Conservation (phyloP, 2,113 vertebrate species). For the Zeus faber region DNA sequence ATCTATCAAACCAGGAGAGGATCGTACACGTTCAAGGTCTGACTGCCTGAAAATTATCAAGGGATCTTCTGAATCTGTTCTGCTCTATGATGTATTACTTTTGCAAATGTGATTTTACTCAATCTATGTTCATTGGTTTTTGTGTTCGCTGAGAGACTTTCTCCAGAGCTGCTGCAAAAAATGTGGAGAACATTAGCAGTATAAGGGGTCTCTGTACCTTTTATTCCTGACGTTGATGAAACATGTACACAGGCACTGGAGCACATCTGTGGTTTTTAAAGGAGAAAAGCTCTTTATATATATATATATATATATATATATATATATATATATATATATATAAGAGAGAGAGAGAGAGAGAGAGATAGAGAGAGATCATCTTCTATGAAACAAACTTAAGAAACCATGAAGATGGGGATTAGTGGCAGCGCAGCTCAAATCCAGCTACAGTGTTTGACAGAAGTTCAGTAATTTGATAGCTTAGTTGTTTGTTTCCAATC, state of each 20-base stretch:
- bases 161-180: too few species aligned
- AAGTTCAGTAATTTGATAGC: slow-evolving; percentile 44
- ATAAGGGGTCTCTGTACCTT: slow-evolving; percentile 48
- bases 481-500: slow-evolving; percentile 38
- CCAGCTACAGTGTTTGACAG: slow-evolving; percentile 23
- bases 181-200: too few species aligned
- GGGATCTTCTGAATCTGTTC: slow-evolving; percentile 20
- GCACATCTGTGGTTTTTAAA: slow-evolving; percentile 53
- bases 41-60: too few species aligned
- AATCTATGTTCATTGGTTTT: slow-evolving; percentile 44
- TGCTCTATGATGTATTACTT: slow-evolving; percentile 44
- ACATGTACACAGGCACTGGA: slow-evolving; percentile 74
- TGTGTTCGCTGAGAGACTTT: slow-evolving; percentile 39
- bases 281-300: slow-evolving; percentile 31
- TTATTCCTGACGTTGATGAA: slow-evolving; percentile 44
- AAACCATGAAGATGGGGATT: slow-evolving; percentile 26
- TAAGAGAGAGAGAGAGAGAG: too few species aligned
- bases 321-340: too few species aligned
- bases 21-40: too few species aligned
- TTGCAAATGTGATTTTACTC: too few species aligned
- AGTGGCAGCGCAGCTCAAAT: slow-evolving; percentile 20
- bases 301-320: too few species aligned
- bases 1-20: slow-evolving; percentile 24
- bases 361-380: slow-evolving; percentile 17
- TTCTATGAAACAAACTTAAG: slow-evolving; percentile 30